Conservation (phyloP, 2,888 invertebrate genomes). For the Pheosia gnoma region DNA sequence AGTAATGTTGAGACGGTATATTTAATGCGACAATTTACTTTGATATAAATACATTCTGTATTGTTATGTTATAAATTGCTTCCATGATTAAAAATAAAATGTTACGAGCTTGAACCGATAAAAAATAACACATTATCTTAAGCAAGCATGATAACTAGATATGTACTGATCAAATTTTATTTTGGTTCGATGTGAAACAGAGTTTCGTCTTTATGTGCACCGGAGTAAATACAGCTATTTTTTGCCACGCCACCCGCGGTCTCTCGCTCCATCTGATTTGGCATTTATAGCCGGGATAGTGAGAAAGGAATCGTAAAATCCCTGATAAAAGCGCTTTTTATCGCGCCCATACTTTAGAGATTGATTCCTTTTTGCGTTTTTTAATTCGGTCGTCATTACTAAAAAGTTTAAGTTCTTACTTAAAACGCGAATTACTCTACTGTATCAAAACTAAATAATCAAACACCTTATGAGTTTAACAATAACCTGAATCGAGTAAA, state of each 20-base stretch:
- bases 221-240: conserved; percentile 65
- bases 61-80: background rate
- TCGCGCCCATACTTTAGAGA: conserved; percentile 64
- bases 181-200: conserved; percentile 29
- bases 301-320: conserved; percentile 72
- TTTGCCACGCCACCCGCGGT: conserved; percentile 64
- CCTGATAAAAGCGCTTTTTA: conserved; percentile 70
- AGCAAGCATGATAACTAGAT: conserved; percentile 27
- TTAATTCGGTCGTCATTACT: conserved; percentile 58
- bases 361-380: conserved; percentile 62
- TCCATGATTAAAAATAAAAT: background rate
- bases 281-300: conserved; percentile 74
- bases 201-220: conserved; percentile 53
- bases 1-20: background rate
- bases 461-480: conserved; percentile 47
- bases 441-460: conserved; percentile 12
- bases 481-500: conserved; percentile 49
- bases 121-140: conserved; percentile 18
- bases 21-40: background rate
- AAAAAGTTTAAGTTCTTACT: conserved; percentile 21
- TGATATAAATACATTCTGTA: background rate
- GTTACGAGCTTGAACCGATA: background rate
- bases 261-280: conserved; percentile 72
- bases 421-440: too few species aligned
- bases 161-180: conserved; percentile 29